Evolutionary conservation across 2,888 invertebrate species (phyloP), one percentile per base, ranked within the genome.

Genomic region (Hemithea aestivaria): DNA sequence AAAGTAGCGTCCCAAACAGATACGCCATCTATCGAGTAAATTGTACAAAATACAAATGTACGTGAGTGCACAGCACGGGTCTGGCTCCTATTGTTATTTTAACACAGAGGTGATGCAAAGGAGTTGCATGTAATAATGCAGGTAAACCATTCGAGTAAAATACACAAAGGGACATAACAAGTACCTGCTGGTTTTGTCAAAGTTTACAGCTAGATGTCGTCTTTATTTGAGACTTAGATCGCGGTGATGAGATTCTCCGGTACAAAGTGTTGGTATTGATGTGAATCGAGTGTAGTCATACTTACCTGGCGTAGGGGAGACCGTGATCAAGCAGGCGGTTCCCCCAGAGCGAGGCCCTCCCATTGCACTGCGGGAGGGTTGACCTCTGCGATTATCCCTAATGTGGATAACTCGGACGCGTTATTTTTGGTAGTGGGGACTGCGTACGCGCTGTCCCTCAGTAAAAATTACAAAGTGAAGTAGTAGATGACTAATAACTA

Each of bases 381-480:
- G 41, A 36, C 36, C 41, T 41, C 41, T 41, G 41, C 33, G 36
- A 36, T 24, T 35, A 29, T 26, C 33, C 33, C 33, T 33, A 26
- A 33, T 33, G 33, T 24, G 33, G 37, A 35, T 43, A 35, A 27
- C 36, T 45, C 42, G 26, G 37, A 34, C 37, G 37, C 37, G 27
- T 45, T 33, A 47, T 26, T 46, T 36, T 43, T 38, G 35, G 37
- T 30, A 43, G 31, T 35, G 33, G 27, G 40, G 35, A 23, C 36
- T 32, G 35, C 36, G 41, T 40, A 27, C 33, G 33, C 40, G 21
- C 38, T 26, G 22, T 33, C 21, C 26, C 21, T 8, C 10, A 20
- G 9, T 22, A 25, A 26, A 10, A 20, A 25, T 6, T 22, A 26
- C n/a, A 16, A 4, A 16, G 2, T 2, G 16, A 2, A 16, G 5